phyloP scores from a whole-genome alignment of 1,140 invertebrate species.

The Drosophila kanapiae region DNA sequence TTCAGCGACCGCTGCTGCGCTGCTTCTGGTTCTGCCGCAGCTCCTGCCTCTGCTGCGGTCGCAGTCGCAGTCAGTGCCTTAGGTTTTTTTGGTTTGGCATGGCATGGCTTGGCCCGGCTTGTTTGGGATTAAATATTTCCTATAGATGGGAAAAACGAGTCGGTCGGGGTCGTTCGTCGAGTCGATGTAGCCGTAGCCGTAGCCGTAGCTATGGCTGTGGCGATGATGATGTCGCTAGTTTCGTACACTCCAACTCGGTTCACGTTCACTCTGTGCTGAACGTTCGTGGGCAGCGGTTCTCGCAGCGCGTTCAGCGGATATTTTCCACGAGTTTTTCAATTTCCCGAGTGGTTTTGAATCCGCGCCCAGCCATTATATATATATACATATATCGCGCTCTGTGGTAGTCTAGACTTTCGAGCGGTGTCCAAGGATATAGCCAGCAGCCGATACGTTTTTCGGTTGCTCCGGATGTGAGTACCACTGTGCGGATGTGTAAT shows the following conservation, averaged over 20 bases:
- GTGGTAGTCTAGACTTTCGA: slow-evolving; percentile 12
- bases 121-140: slow-evolving; percentile 84
- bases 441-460: slow-evolving; percentile 4
- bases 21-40: slow-evolving; percentile 27
- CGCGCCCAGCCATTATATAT: neutral
- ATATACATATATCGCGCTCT: neutral
- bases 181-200: slow-evolving; percentile 50
- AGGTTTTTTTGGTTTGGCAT: slow-evolving; percentile 59
- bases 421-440: slow-evolving; percentile 23
- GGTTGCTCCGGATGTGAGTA: slow-evolving; percentile 60
- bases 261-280: slow-evolving; percentile 71
- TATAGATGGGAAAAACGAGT: slow-evolving; percentile 84
- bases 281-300: slow-evolving; percentile 72
- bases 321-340: slow-evolving; percentile 3
- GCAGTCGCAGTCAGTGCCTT: slow-evolving; percentile 48
- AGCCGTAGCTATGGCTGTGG: slow-evolving; percentile 36
- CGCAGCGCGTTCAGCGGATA: slow-evolving; percentile 44
- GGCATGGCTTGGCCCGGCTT: slow-evolving; percentile 71
- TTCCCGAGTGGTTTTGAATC: slow-evolving; percentile 30
- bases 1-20: slow-evolving; percentile 31
- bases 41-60: slow-evolving; percentile 32
- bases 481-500: slow-evolving; percentile 62
- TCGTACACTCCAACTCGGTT: slow-evolving; percentile 65
- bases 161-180: slow-evolving; percentile 66
- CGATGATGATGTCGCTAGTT: slow-evolving; percentile 70